phyloP scores from a whole-genome alignment of 2,888 invertebrate genomes.

The Ryuthela nishihirai region DNA sequence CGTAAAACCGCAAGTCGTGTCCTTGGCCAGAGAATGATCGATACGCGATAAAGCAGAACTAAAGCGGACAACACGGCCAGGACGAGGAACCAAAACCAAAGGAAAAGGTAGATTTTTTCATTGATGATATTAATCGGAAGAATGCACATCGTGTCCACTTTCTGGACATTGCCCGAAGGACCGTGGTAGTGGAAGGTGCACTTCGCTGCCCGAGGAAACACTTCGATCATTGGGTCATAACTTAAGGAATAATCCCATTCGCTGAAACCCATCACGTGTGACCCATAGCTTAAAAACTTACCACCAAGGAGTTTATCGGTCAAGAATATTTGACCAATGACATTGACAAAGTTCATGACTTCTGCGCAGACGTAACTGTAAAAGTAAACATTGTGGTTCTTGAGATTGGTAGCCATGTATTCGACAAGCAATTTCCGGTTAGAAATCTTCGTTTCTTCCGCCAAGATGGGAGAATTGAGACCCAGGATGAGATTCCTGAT shows the following conservation, averaged over 20 bases:
- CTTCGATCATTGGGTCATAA: too few relatives aligned
- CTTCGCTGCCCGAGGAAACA: too few relatives aligned
- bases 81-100: too few relatives aligned
- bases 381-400: slow-evolving; percentile 67
- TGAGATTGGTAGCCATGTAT: slow-evolving; percentile 62
- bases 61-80: too few relatives aligned
- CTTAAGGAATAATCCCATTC: slow-evolving; percentile 32
- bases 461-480: slow-evolving; percentile 25
- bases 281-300: slow-evolving; percentile 39
- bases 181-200: too few relatives aligned
- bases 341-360: slow-evolving; percentile 40
- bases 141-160: too few relatives aligned
- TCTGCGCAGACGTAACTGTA: slow-evolving; percentile 49
- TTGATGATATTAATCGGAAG: too few relatives aligned
- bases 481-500: slow-evolving; percentile 41
- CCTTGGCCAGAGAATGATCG: slow-evolving; percentile 64
- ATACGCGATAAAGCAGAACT: too few relatives aligned
- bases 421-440: slow-evolving; percentile 57
- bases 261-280: slow-evolving; percentile 53
- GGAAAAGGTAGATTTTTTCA: too few relatives aligned
- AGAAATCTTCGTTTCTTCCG: slow-evolving; percentile 1
- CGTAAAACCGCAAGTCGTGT: slow-evolving; percentile 74
- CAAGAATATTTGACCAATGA: slow-evolving; percentile 39
- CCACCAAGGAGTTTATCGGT: slow-evolving; percentile 41
- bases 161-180: too few relatives aligned